These are phyloP conservation scores for Phallusia fumigata DNA, from an alignment of 23 tunicate genomes.

Conservation along the genomic window DNA sequence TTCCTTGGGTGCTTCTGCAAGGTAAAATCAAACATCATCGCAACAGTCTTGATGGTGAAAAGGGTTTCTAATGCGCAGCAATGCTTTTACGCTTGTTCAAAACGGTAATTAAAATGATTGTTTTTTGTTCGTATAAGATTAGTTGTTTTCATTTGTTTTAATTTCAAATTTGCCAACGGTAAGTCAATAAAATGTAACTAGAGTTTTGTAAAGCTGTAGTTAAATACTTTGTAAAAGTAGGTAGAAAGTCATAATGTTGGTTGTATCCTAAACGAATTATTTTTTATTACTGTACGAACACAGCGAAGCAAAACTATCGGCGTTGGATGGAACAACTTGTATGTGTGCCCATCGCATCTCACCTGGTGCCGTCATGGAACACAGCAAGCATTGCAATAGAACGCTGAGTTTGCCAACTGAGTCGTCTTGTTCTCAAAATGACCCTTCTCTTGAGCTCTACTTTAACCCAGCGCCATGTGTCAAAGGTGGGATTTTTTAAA, in stretches of 20 bases:
- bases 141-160: too few relatives aligned
- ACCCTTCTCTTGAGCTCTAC: not conserved
- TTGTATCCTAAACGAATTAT: too few relatives aligned
- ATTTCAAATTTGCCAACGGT: too few relatives aligned
- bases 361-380: not conserved
- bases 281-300: too few relatives aligned
- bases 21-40: not conserved
- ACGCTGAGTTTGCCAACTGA: not conserved
- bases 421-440: not conserved
- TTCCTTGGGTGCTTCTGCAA: not conserved
- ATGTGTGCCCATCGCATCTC: not conserved
- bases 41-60: not conserved
- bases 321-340: not conserved
- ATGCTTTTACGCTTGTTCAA: not conserved
- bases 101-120: not conserved
- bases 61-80: not conserved
- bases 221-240: too few relatives aligned
- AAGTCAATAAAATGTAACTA: too few relatives aligned
- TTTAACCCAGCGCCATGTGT: not conserved
- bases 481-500: not conserved
- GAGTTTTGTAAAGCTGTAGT: too few relatives aligned
- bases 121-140: not conserved
- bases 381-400: not conserved
- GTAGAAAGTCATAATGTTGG: too few relatives aligned
- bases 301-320: not conserved